phyloP scores from a whole-genome alignment of 2,888 invertebrate genomes.

The Osmoderma eremita region DNA sequence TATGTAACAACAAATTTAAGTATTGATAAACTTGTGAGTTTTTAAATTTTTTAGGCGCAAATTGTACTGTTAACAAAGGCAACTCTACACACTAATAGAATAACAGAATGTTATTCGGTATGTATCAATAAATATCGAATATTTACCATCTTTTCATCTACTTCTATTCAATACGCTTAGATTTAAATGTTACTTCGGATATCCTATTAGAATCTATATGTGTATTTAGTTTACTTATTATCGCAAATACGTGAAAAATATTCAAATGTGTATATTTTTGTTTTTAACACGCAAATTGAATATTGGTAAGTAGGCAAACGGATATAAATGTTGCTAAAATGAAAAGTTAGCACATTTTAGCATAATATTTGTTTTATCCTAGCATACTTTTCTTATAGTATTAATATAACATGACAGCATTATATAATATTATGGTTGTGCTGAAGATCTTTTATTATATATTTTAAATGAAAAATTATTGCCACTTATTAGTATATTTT shows the following conservation, averaged over 20 bases:
- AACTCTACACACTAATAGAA: neutral
- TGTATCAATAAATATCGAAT: neutral
- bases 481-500: no score
- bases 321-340: neutral
- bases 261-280: conserved; percentile 5
- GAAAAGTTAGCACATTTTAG: neutral
- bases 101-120: neutral
- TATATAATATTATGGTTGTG: no score
- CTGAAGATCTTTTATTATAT: neutral
- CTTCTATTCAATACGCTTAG: conserved; percentile 1
- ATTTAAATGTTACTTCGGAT: conserved; percentile 7
- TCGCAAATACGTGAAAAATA: conserved; percentile 14
- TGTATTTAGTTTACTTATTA: conserved; percentile 22
- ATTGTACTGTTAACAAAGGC: neutral
- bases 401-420: no score
- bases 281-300: neutral
- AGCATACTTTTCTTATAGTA: no score
- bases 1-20: neutral
- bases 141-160: conserved; percentile 1
- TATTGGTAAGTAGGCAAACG: conserved; percentile 1
- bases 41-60: neutral
- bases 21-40: neutral
- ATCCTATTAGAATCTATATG: neutral
- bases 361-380: no score
- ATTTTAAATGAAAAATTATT: neutral